Conservation (phyloP, 2,113 vertebrate species). For the Embiotoca jacksoni region DNA sequence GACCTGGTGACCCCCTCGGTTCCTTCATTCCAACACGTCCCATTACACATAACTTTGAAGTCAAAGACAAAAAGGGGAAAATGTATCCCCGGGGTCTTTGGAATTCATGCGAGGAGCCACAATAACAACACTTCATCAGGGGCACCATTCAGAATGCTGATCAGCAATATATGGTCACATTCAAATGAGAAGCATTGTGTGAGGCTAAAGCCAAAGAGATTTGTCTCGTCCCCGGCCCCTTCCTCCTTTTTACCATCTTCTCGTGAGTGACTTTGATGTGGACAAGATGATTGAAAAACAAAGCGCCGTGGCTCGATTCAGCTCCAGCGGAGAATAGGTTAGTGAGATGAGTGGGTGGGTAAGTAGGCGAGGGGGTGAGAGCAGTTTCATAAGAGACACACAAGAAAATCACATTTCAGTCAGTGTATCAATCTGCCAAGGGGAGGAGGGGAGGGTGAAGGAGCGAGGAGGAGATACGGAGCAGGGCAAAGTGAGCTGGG, state of each 20-base stretch:
- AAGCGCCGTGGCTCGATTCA: slow-evolving; percentile 73
- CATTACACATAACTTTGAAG: slow-evolving; percentile 78
- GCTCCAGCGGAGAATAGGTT: slow-evolving; percentile 75
- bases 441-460: slow-evolving; percentile 33
- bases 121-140: slow-evolving; percentile 84
- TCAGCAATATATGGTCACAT: slow-evolving; percentile 80
- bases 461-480: slow-evolving; percentile 45
- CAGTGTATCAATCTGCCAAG: slow-evolving; percentile 82
- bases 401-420: slow-evolving; percentile 79
- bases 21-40: slow-evolving; percentile 73
- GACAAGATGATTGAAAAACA: slow-evolving; percentile 83
- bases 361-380: slow-evolving; percentile 16
- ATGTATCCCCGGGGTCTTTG: slow-evolving; percentile 78
- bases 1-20: slow-evolving; percentile 69
- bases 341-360: slow-evolving; percentile 62
- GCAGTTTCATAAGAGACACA: slow-evolving; percentile 74
- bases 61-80: slow-evolving; percentile 83
- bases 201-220: slow-evolving; percentile 76
- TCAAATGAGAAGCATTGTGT: slow-evolving; percentile 81
- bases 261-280: slow-evolving; percentile 81
- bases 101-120: slow-evolving; percentile 75
- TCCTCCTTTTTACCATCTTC: slow-evolving; percentile 68
- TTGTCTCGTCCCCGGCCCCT: slow-evolving; percentile 76
- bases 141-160: slow-evolving; percentile 77
- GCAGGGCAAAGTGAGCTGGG: slow-evolving; percentile 67